These are phyloP conservation scores for Stercorarius parasiticus DNA, from an alignment of 2,113 vertebrate species.

Conservation along the genomic window DNA sequence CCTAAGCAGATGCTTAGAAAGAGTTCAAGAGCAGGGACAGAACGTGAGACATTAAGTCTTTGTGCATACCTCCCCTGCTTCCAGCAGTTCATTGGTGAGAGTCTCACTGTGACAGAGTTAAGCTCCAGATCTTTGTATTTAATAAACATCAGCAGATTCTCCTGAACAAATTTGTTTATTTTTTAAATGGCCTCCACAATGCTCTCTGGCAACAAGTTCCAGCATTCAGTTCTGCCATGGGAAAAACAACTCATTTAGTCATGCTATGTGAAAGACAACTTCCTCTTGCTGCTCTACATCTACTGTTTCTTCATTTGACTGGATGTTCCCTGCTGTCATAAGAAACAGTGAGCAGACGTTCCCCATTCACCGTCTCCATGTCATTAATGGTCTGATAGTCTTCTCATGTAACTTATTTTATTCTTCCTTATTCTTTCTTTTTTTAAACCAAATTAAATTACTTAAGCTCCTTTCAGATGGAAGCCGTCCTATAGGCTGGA, in stretches of 20 bases:
- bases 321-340: not conserved
- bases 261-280: not conserved
- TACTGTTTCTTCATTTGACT: not conserved
- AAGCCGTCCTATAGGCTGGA: not conserved
- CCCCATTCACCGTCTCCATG: not conserved
- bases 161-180: not conserved
- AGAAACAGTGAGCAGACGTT: not conserved
- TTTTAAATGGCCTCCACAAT: not conserved
- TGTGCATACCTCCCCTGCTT: not conserved
- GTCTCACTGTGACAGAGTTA: not conserved
- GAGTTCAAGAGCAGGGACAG: not conserved
- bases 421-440: not conserved
- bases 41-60: not conserved
- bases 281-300: not conserved
- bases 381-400: not conserved
- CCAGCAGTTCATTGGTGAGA: not conserved
- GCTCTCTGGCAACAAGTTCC: not conserved
- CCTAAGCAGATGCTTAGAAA: not conserved
- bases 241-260: not conserved
- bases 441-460: not conserved
- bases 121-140: not conserved
- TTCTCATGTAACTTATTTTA: not conserved
- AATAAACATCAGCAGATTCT: not conserved
- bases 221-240: not conserved
- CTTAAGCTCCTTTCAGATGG: not conserved